Conservation (phyloP, 2,113 vertebrate species). For the Vulpes vulpes region DNA sequence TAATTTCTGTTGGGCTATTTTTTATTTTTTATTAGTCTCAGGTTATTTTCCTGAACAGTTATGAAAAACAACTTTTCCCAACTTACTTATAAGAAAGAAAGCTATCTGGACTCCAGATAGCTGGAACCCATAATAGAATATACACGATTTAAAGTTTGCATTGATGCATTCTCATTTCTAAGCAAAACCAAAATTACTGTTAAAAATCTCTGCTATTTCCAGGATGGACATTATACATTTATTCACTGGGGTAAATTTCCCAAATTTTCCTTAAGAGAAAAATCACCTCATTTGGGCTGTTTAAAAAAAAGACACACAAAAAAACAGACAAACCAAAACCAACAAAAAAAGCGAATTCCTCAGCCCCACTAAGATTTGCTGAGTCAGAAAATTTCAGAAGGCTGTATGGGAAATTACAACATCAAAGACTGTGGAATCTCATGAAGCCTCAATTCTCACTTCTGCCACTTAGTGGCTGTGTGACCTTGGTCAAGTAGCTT, state of each 20-base stretch:
- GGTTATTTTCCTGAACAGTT: constrained; percentile 13
- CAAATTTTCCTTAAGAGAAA: neutral
- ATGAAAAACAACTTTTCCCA: neutral
- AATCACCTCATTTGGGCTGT: constrained; percentile 2
- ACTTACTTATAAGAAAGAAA: neutral
- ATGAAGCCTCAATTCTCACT: neutral
- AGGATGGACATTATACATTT: neutral
- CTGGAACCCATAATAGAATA: neutral
- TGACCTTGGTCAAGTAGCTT: neutral
- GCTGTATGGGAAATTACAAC: neutral
- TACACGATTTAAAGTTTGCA: neutral
- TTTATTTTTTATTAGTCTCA: neutral
- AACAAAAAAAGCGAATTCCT: neutral
- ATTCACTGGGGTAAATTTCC: neutral
- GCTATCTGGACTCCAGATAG: neutral
- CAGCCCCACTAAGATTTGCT: neutral
- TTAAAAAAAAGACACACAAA: neutral
- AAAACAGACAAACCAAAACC: neutral
- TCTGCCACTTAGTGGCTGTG: neutral
- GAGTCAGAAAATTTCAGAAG: neutral
- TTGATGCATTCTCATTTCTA: neutral
- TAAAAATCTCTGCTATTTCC: neutral
- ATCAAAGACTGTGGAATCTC: neutral
- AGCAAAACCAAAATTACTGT: neutral
- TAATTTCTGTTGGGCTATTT: neutral